phyloP scores from a whole-genome alignment of 2,888 invertebrate species.

The Willowsia nigromaculata region DNA sequence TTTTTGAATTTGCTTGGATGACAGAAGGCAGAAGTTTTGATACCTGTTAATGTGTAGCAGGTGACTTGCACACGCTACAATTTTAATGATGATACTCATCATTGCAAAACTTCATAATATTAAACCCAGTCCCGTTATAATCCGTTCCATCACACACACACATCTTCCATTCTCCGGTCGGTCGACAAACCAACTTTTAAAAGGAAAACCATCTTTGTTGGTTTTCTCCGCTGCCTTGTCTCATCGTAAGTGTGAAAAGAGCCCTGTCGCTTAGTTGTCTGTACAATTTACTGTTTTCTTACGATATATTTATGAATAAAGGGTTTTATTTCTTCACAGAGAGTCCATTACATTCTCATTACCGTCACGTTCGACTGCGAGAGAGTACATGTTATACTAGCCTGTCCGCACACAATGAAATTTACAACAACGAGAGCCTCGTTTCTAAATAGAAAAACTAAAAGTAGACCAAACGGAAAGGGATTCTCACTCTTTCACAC shows the following conservation, averaged over 20 bases:
- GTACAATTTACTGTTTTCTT: not conserved
- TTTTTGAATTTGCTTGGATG: not conserved
- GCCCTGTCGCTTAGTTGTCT: not conserved
- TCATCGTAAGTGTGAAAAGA: not conserved
- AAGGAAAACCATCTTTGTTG: not conserved
- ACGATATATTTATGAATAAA: constrained; percentile 17
- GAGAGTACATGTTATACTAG: not conserved
- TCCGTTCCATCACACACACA: not conserved
- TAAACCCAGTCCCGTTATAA: not conserved
- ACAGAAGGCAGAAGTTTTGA: not conserved
- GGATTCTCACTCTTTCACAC: constrained; percentile 18
- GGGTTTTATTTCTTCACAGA: not conserved
- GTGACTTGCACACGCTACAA: not conserved
- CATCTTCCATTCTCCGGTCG: not conserved
- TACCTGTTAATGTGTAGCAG: not conserved
- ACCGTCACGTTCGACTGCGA: constrained; percentile 30
- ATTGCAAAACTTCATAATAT: not conserved
- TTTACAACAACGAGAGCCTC: constrained; percentile 1
- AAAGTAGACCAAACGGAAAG: constrained; percentile 59
- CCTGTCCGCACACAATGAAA: not conserved
- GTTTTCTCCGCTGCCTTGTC: not conserved
- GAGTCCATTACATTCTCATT: constrained; percentile 43
- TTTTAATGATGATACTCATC: too few relatives aligned
- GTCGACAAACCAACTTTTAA: not conserved
- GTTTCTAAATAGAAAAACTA: constrained; percentile 15